Percentiles rank a stretch among this genome's conserved stretches.
Conservation (phyloP, 2,797 vertebrate species). For the Acrocephalus scirpaceus region DNA sequence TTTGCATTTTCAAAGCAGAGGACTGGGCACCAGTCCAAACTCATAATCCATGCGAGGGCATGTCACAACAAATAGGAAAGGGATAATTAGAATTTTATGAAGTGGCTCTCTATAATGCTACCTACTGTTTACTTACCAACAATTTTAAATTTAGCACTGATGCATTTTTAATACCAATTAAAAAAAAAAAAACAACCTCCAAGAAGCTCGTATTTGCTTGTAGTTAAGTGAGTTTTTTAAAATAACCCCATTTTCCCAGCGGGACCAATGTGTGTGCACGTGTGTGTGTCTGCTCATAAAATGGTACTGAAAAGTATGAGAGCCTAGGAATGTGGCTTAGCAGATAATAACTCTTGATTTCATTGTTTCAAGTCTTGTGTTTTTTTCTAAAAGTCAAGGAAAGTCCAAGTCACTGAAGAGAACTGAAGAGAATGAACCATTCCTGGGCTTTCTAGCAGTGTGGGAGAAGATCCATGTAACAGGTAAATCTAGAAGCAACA, state of each 20-base stretch:
- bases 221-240: background rate
- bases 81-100: constrained; percentile 50
- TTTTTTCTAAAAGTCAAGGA: background rate
- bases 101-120: constrained; percentile 14
- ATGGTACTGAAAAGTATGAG: background rate
- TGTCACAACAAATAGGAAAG: constrained; percentile 28
- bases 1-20: background rate
- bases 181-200: background rate
- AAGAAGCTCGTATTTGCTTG: background rate
- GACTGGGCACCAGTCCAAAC: constrained; percentile 34
- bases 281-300: constrained; percentile 9
- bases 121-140: constrained; percentile 24
- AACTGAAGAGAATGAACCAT: background rate
- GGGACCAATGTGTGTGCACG: background rate
- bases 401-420: background rate
- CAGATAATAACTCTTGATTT: constrained; percentile 2
- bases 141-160: constrained; percentile 16
- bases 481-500: background rate
- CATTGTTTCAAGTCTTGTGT: background rate
- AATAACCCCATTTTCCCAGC: background rate
- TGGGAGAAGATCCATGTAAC: background rate
- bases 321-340: constrained; percentile 5
- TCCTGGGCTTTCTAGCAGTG: background rate
- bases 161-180: background rate
- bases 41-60: background rate